Percentiles rank a stretch among this genome's conserved stretches.
Evolutionary conservation across 1,140 invertebrate genomes (phyloP).

Genomic region (Drosophila watanabei): DNA sequence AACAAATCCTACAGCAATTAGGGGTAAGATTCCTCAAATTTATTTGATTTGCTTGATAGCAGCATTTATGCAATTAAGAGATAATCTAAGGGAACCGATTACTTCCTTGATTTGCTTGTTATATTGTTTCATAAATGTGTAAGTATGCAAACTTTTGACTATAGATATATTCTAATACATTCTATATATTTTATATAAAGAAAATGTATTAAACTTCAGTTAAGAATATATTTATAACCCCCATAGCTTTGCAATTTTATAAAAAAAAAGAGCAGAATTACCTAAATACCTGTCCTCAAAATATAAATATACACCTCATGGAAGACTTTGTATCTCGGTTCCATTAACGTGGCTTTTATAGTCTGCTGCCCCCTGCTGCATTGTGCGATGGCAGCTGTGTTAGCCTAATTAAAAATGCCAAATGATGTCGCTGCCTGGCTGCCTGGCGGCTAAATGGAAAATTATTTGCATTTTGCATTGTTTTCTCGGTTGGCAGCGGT

Average conservation of each 20-base stretch:
- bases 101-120: no score
- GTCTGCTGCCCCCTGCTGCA: constrained; percentile 11
- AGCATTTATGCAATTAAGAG: not conserved
- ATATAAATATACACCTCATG: constrained; percentile 10
- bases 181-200: no score
- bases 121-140: no score
- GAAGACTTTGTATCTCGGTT: not conserved
- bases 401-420: constrained; percentile 75
- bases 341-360: constrained; percentile 21
- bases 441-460: constrained; percentile 26
- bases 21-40: not conserved
- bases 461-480: constrained; percentile 56
- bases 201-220: not conserved
- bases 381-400: constrained; percentile 22
- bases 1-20: not conserved
- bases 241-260: not conserved
- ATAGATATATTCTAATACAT: no score
- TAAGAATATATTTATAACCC: not conserved
- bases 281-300: not conserved
- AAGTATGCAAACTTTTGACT: no score
- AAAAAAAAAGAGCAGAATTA: not conserved
- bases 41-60: not conserved
- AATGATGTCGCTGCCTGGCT: constrained; percentile 18
- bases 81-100: not conserved
- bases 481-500: constrained; percentile 20